These are phyloP conservation scores for Parapristionchus giblindavisi DNA, from an alignment of 2,888 invertebrate species.

Conservation along the genomic window DNA sequence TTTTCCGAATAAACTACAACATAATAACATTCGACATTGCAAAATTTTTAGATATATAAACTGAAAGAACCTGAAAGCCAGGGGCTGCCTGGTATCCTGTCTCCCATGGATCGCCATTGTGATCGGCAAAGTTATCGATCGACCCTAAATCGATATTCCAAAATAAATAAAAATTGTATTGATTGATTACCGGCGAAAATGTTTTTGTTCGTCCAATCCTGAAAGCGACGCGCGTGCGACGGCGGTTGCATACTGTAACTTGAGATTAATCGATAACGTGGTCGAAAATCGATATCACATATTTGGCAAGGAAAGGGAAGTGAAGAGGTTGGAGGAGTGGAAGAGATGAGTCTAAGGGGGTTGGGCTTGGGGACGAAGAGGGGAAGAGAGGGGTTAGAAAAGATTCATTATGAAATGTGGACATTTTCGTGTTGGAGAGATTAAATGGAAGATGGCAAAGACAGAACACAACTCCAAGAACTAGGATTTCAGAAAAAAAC, in stretches of 20 bases:
- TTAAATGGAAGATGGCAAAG: too few relatives aligned
- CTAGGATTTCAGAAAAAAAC: too few relatives aligned
- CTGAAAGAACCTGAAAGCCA: constrained; percentile 5
- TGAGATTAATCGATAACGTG: constrained; percentile 9
- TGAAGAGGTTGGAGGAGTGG: background rate
- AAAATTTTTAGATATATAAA: background rate
- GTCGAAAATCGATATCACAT: too few relatives aligned
- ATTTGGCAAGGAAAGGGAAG: constrained; percentile 6
- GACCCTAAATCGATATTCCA: constrained; percentile 26
- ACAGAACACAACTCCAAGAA: too few relatives aligned
- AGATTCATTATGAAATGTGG: constrained; percentile 26
- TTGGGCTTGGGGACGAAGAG: background rate
- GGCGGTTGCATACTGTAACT: constrained; percentile 34
- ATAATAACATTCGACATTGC: background rate
- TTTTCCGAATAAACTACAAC: too few relatives aligned
- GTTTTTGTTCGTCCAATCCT: constrained; percentile 67
- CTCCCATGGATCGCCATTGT: constrained; percentile 18
- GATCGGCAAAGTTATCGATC: constrained; percentile 23
- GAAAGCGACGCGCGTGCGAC: constrained; percentile 48
- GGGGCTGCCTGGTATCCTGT: constrained; percentile 31
- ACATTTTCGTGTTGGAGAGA: too few relatives aligned
- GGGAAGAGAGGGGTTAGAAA: background rate
- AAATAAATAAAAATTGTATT: background rate
- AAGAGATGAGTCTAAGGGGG: constrained; percentile 19
- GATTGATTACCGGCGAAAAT: constrained; percentile 53